Conservation (phyloP, 1,140 invertebrate genomes). For the Ditylenchus dipsaci region DNA sequence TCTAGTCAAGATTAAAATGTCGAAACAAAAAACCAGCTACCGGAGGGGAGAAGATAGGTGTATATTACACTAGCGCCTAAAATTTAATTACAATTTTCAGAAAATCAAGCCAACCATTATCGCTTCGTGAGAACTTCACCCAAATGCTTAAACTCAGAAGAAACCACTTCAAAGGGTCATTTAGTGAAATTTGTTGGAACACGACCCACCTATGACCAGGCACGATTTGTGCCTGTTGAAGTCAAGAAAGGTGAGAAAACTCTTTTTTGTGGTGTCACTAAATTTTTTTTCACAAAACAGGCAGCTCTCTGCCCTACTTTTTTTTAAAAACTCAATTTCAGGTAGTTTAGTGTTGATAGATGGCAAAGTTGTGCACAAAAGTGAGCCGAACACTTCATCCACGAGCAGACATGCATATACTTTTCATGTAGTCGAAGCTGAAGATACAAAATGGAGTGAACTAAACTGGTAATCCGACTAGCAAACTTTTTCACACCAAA, state of each 20-base stretch:
- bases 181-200: conserved; percentile 63
- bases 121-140: conserved; percentile 10
- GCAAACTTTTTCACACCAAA: background rate
- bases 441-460: conserved; percentile 34
- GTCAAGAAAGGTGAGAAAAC: conserved; percentile 70
- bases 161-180: conserved; percentile 60
- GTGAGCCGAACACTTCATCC: conserved; percentile 75
- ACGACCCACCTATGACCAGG: conserved; percentile 69
- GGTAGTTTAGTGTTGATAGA: conserved; percentile 82
- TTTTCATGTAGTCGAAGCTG: conserved; percentile 80
- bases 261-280: background rate
- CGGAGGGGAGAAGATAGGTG: no score
- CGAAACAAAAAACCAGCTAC: no score
- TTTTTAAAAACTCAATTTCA: conserved; percentile 54
- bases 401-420: conserved; percentile 87
- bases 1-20: no score
- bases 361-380: conserved; percentile 86
- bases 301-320: no score
- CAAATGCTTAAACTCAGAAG: background rate
- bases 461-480: conserved; percentile 23
- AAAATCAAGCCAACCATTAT: conserved; percentile 6
- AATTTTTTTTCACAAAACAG: background rate
- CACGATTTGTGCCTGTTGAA: conserved; percentile 72
- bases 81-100: background rate
- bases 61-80: no score